These are phyloP conservation scores for Addax nasomaculatus DNA, from an alignment of 2,113 vertebrate genomes.

Conservation along the genomic window DNA sequence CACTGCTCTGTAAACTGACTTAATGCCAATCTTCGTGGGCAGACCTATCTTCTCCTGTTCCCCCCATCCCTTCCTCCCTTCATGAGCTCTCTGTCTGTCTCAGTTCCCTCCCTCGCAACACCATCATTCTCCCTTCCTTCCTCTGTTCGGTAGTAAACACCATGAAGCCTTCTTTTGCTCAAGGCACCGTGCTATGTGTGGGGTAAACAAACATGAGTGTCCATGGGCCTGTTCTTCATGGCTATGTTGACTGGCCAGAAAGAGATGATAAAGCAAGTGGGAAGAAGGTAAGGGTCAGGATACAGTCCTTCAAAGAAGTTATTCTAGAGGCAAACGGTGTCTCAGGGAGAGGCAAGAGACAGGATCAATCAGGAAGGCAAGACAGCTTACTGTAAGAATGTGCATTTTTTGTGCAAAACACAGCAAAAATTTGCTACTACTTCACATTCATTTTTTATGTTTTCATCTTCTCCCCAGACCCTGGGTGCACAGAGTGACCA, in stretches of 20 bases:
- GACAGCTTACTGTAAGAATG: neutral
- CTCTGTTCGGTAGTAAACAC: neutral
- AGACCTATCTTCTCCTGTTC: neutral
- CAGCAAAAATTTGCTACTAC: neutral
- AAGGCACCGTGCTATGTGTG: fast-evolving
- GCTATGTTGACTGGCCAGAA: neutral
- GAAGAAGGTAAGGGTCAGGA: neutral
- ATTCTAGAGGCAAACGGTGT: neutral
- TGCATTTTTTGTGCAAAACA: neutral
- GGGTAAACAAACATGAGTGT: neutral
- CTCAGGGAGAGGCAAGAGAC: neutral
- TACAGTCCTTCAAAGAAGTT: neutral
- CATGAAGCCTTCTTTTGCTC: neutral
- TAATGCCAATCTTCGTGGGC: neutral
- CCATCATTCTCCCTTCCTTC: too few relatives aligned
- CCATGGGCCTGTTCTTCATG: neutral
- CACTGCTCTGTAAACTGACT: neutral
- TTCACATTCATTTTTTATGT: neutral
- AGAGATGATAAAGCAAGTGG: neutral
- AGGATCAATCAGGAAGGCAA: neutral
- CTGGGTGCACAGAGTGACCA: neutral
- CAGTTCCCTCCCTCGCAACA: neutral
- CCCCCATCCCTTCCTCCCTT: neutral
- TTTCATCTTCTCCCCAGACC: neutral
- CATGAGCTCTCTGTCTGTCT: neutral